Evolutionary conservation across 2,888 invertebrate species (phyloP).

Genomic region (Melinopterus prodromus): DNA sequence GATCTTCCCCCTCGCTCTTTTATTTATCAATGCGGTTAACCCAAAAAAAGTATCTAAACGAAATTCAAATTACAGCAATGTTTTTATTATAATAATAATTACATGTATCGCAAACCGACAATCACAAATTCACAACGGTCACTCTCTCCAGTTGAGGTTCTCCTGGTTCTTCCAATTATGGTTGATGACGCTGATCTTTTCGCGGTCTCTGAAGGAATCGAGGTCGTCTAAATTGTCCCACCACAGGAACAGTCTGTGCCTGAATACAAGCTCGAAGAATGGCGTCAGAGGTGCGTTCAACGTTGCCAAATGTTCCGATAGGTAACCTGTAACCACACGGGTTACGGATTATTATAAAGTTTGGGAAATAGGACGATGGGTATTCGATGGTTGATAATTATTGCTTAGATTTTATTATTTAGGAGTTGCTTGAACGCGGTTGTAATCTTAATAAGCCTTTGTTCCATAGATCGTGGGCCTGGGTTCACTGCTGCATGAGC

Average conservation of each 20-base stretch:
- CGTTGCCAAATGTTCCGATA: slow-evolving; percentile 69
- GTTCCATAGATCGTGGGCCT: too few species aligned
- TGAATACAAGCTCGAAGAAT: slow-evolving; percentile 90
- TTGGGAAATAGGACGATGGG: too few species aligned
- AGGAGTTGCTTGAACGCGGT: too few species aligned
- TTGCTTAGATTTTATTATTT: too few species aligned
- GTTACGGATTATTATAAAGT: too few species aligned
- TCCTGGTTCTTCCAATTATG: background rate
- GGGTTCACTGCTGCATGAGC: too few species aligned
- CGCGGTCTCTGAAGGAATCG: slow-evolving; percentile 71
- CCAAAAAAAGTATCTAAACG: background rate
- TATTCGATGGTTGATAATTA: too few species aligned
- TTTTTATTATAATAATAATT: slow-evolving; percentile 10
- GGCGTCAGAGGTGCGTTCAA: slow-evolving; percentile 83
- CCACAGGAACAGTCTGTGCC: slow-evolving; percentile 84
- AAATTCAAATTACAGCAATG: background rate
- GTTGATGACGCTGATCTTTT: slow-evolving; percentile 58
- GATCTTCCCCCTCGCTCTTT: too few species aligned
- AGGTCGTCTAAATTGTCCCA: slow-evolving; percentile 89
- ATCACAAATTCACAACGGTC: background rate
- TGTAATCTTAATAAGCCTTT: too few species aligned
- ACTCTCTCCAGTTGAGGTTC: background rate
- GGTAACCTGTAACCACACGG: too few species aligned
- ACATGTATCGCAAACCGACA: slow-evolving; percentile 10
- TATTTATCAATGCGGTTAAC: too few species aligned